A percentile compares a stretch with the other conserved stretches of the same genome.
phyloP scores from a whole-genome alignment of 2,888 invertebrate genomes.

The Melieria omissa region DNA sequence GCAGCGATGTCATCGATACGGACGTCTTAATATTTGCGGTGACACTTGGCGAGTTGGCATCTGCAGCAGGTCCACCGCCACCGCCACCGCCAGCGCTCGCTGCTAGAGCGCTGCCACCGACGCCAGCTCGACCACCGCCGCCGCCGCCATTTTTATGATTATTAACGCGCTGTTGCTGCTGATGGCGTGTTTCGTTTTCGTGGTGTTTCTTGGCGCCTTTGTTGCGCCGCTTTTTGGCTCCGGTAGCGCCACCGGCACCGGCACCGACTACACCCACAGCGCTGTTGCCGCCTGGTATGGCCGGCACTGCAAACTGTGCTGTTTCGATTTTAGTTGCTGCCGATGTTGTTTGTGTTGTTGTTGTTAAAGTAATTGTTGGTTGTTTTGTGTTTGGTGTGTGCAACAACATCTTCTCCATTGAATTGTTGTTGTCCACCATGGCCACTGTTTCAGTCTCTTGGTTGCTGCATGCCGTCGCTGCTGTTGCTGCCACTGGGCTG shows the following conservation, averaged over 20 bases:
- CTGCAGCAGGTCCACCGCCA: conserved; percentile 18
- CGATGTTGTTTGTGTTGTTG: conserved; percentile 27
- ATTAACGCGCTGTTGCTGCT: background rate
- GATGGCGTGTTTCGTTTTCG: conserved; percentile 31
- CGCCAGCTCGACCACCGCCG: conserved; percentile 12
- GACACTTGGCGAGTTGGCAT: background rate
- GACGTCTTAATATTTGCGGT: conserved; percentile 60
- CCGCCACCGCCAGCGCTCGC: conserved; percentile 8
- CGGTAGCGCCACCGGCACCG: conserved; percentile 31
- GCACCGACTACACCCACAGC: background rate
- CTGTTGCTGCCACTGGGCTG: conserved; percentile 30
- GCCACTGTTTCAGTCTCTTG: conserved; percentile 63
- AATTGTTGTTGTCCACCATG: conserved; percentile 48
- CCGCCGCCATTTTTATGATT: conserved; percentile 6
- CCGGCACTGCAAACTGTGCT: conserved; percentile 22
- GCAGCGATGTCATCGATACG: conserved; percentile 81
- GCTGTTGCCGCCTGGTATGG: conserved; percentile 16
- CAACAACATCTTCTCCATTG: conserved; percentile 22
- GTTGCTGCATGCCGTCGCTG: conserved; percentile 48
- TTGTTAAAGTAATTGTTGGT: conserved; percentile 35
- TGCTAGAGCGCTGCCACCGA: background rate
- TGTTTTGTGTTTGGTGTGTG: conserved; percentile 24
- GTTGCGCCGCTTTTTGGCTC: conserved; percentile 51
- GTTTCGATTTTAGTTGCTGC: conserved; percentile 26
- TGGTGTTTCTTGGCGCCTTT: conserved; percentile 35